Percentiles rank a stretch among this genome's conserved stretches.
Evolutionary conservation across 2,797 vertebrate species (phyloP).

Genomic region (Mustela erminea): DNA sequence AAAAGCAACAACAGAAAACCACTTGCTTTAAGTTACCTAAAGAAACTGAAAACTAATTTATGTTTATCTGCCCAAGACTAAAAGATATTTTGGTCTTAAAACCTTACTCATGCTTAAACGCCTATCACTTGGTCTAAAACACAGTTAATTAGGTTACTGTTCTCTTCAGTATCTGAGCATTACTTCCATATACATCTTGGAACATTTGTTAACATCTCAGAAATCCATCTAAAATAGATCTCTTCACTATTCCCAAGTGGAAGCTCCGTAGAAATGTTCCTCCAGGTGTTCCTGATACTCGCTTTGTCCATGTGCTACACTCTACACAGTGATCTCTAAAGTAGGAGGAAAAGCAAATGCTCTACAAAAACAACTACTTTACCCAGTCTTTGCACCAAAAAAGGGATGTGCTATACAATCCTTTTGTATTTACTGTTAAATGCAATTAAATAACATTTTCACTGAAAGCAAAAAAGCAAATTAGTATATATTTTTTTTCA

Average conservation of each 20-base stretch:
- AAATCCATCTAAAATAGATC: not conserved
- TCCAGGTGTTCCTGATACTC: not conserved
- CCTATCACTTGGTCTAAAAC: not conserved
- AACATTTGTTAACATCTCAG: not conserved
- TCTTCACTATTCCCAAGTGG: not conserved
- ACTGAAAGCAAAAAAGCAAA: not conserved
- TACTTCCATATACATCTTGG: not conserved
- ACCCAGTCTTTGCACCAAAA: not conserved
- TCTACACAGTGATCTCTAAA: not conserved
- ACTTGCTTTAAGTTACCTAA: conserved; percentile 26
- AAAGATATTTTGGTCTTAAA: not conserved
- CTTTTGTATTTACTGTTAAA: not conserved
- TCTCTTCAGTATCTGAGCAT: not conserved
- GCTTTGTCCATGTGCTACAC: not conserved
- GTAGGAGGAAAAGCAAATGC: not conserved
- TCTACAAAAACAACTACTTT: not conserved
- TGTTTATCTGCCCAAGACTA: not conserved
- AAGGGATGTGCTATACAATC: not conserved
- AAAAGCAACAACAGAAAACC: not conserved
- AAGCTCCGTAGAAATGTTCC: not conserved
- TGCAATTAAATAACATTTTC: conserved; percentile 28
- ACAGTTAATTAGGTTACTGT: not conserved
- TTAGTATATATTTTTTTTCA: not conserved
- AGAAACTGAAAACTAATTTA: not conserved
- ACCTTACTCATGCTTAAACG: not conserved